These are phyloP conservation scores for Calycopis cecrops DNA, from an alignment of 1,140 invertebrate genomes.

Conservation along the genomic window DNA sequence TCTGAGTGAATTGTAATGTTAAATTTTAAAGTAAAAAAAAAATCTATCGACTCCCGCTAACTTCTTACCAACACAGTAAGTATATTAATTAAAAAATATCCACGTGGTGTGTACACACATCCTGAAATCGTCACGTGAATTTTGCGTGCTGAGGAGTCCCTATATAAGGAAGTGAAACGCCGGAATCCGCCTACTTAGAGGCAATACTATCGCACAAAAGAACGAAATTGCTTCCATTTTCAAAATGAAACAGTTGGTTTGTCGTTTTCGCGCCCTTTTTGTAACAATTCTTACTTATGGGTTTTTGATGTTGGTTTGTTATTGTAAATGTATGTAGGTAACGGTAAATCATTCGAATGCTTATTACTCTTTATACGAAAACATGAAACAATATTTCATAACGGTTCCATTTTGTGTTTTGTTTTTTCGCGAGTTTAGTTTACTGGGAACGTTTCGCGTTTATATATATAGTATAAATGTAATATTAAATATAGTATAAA, in stretches of 20 bases:
- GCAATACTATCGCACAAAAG: constrained; percentile 54
- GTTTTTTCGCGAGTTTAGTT: too few relatives aligned
- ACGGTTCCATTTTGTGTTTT: neutral
- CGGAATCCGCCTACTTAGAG: constrained; percentile 43
- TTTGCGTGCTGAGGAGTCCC: constrained; percentile 28
- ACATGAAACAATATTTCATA: neutral
- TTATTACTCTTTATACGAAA: constrained; percentile 1
- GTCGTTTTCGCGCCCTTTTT: constrained; percentile 42
- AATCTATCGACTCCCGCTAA: too few relatives aligned
- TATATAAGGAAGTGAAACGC: constrained; percentile 28
- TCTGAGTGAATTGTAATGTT: too few relatives aligned
- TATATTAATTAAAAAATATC: neutral
- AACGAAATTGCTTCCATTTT: constrained; percentile 52
- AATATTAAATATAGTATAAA: too few relatives aligned
- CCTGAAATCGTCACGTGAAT: constrained; percentile 25
- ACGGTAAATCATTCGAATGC: constrained; percentile 1
- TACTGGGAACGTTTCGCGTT: too few relatives aligned
- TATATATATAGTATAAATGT: too few relatives aligned
- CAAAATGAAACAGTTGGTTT: constrained; percentile 55
- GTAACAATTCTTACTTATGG: constrained; percentile 42
- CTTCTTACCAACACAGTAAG: too few relatives aligned
- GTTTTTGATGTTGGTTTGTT: constrained; percentile 8
- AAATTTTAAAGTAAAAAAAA: too few relatives aligned
- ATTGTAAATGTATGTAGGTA: neutral
- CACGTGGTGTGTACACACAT: constrained; percentile 14